Conservation (phyloP, 2,888 invertebrate species). For the Meta bourneti region DNA sequence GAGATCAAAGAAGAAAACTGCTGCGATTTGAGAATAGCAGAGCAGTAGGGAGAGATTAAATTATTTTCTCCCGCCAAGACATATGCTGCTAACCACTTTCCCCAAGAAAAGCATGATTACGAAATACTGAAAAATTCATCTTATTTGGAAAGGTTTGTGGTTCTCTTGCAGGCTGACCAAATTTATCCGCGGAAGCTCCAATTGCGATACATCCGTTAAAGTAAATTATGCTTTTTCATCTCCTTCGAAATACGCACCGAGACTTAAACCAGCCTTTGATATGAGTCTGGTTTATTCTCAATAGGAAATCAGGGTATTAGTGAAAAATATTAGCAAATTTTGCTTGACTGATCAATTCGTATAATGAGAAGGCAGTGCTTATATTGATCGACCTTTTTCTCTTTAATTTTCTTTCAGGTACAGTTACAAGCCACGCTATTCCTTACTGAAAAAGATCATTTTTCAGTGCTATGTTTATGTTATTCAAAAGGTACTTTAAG, state of each 20-base stretch:
- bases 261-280: too few species aligned
- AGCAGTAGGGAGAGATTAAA: constrained; percentile 45
- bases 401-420: too few species aligned
- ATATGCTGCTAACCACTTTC: constrained; percentile 22
- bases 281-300: too few species aligned
- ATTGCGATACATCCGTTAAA: neutral
- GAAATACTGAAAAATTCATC: constrained; percentile 41
- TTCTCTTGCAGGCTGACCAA: neutral
- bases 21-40: constrained; percentile 39
- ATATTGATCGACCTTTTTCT: too few species aligned
- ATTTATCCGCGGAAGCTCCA: neutral
- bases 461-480: too few species aligned
- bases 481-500: too few species aligned
- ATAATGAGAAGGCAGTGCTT: too few species aligned
- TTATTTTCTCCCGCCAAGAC: constrained; percentile 35
- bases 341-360: too few species aligned
- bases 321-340: too few species aligned
- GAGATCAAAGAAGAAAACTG: constrained; percentile 60
- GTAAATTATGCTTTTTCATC: neutral
- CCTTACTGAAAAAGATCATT: too few species aligned
- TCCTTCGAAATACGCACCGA: neutral
- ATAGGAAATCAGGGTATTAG: too few species aligned
- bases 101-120: constrained; percentile 1
- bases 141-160: neutral
- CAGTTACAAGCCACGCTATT: too few species aligned